A percentile compares a stretch with the other conserved stretches of the same genome.
These are phyloP conservation scores for Tokudaia tokunoshimensis DNA, from an alignment of 2,797 vertebrate genomes.

Conservation along the genomic window DNA sequence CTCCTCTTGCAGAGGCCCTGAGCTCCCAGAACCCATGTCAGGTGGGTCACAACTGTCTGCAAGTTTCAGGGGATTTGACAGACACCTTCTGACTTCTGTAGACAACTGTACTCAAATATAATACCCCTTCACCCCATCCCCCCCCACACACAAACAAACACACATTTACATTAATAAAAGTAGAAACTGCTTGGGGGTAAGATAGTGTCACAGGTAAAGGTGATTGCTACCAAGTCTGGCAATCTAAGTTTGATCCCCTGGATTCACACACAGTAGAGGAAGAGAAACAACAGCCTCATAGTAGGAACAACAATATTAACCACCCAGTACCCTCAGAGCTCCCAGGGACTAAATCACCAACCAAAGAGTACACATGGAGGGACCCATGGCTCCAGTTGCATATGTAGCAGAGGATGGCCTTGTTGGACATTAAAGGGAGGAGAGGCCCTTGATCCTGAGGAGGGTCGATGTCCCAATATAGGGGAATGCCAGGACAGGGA, in stretches of 20 bases:
- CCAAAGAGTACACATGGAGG: too few relatives aligned
- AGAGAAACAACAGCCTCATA: background rate
- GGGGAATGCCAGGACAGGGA: too few relatives aligned
- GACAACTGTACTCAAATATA: background rate
- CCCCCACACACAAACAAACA: background rate
- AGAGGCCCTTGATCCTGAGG: too few relatives aligned
- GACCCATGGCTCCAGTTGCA: too few relatives aligned
- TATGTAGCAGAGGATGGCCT: too few relatives aligned
- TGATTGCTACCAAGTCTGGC: background rate
- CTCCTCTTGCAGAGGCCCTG: background rate
- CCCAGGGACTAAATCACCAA: too few relatives aligned
- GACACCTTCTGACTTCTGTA: background rate
- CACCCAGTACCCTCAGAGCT: too few relatives aligned
- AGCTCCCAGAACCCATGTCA: background rate
- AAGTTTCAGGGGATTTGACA: background rate
- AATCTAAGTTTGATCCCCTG: background rate
- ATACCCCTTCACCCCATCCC: background rate
- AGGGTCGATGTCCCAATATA: too few relatives aligned
- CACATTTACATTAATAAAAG: background rate
- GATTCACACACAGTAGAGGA: background rate
- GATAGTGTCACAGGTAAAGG: background rate
- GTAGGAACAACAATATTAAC: too few relatives aligned
- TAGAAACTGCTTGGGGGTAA: background rate
- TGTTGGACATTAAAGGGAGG: too few relatives aligned
- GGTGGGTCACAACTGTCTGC: background rate